phyloP scores from a whole-genome alignment of 92 coral and sea anemone genomes.

The Porites evermanni region DNA sequence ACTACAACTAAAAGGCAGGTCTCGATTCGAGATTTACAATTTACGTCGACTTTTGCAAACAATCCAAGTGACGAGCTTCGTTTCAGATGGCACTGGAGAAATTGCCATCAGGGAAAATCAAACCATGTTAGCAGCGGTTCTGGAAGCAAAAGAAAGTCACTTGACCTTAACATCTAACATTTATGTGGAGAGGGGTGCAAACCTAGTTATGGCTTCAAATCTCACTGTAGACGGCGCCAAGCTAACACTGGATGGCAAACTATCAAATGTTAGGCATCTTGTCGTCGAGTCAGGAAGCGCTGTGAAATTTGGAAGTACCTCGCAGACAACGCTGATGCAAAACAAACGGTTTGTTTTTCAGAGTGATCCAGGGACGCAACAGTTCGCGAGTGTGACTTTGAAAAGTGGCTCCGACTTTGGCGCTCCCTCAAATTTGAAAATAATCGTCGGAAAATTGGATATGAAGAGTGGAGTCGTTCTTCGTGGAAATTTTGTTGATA shows the following conservation, averaged over 20 bases:
- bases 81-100: slow-evolving; percentile 88
- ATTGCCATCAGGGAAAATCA: slow-evolving; percentile 87
- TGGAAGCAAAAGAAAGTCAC: slow-evolving; percentile 90
- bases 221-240: slow-evolving; percentile 90
- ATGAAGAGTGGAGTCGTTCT: slow-evolving; percentile 91
- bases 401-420: slow-evolving; percentile 98
- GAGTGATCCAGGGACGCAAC: slow-evolving; percentile 92
- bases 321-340: slow-evolving; percentile 88
- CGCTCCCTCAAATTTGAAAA: slow-evolving; percentile 86
- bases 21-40: slow-evolving; percentile 82
- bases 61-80: slow-evolving; percentile 74
- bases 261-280: slow-evolving; percentile 90
- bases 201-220: slow-evolving; percentile 89
- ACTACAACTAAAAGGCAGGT: slow-evolving; percentile 77
- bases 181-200: slow-evolving; percentile 83
- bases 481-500: slow-evolving; percentile 82
- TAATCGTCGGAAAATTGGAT: slow-evolving; percentile 76
- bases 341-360: slow-evolving; percentile 73
- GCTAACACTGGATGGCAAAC: slow-evolving; percentile 85
- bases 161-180: slow-evolving; percentile 88
- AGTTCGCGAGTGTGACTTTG: slow-evolving; percentile 90
- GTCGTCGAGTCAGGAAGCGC: slow-evolving; percentile 94
- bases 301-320: slow-evolving; percentile 86
- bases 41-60: slow-evolving; percentile 43
- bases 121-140: slow-evolving; percentile 87